Percentiles rank a stretch among this genome's conserved stretches.
Evolutionary conservation across 1,140 invertebrate genomes (phyloP).

Genomic region (Ptiloglossa arizonensis): DNA sequence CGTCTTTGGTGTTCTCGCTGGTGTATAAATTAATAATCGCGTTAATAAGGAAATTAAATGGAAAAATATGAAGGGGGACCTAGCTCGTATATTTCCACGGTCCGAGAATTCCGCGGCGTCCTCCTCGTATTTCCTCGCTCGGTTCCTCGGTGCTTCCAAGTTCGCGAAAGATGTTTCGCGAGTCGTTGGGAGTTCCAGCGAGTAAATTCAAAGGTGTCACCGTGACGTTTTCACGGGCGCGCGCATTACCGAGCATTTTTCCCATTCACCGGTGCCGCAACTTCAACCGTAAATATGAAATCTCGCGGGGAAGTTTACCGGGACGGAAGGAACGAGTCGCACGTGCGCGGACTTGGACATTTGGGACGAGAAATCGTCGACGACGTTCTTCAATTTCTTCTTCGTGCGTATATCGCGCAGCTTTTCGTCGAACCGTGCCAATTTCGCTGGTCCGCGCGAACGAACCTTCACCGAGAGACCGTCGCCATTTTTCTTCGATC

Average conservation of each 20-base stretch:
- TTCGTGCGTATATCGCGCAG: no score
- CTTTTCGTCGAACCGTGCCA: no score
- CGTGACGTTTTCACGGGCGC: background rate
- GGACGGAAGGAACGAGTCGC: background rate
- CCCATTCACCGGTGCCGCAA: background rate
- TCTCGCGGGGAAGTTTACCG: background rate
- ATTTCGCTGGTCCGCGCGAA: no score
- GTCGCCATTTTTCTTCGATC: no score
- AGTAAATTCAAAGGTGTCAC: background rate
- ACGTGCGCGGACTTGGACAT: background rate
- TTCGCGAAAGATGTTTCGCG: background rate
- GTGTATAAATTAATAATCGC: no score
- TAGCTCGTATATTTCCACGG: no score
- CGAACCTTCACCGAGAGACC: background rate
- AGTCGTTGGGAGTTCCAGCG: background rate
- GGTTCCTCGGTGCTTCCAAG: background rate
- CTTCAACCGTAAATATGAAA: slow-evolving; percentile 5
- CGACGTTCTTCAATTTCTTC: no score
- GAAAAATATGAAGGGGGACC: no score
- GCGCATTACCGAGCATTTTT: background rate
- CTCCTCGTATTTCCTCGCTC: background rate
- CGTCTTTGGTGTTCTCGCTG: no score
- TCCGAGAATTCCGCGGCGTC: no score
- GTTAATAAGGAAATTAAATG: no score
- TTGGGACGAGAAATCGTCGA: background rate